Base-by-base conservation (phyloP, 2,888 invertebrate genomes). In the Synanthedon vespiformis region DNA sequence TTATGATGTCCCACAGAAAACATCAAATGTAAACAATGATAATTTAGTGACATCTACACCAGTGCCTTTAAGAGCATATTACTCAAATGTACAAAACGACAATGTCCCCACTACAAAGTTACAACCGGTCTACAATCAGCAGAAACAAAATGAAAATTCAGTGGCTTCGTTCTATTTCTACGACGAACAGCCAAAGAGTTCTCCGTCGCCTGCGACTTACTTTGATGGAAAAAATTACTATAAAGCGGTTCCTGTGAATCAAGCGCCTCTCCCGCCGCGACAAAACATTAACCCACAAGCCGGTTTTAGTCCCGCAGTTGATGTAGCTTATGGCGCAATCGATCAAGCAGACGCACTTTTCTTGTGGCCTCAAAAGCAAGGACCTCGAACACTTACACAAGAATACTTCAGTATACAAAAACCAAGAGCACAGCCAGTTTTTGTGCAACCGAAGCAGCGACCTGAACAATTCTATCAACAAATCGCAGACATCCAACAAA, bases 121-220 rank as follows among this genome's bases (percentile, higher is more conserved):
- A 54, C 86, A 88, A 61, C 86, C 88, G 1, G 89, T 90, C 52
- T 85, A 80, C 56, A 79, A 72, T 59, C 77, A 76, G 58, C 77
- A 76, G 40, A 80, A 83, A 62, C 80, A 81, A 44, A 80, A 74
- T 58, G 77, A 83, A 56, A 85, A 87, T 62, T 80, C 83, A 48
- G 73, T 89, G 52, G 88, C 91, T 1, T 91, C 92, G 6, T 92
- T 90, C 72, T 93, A 89, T 63, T 93, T 92, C 65, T 92, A 92
- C 61, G 91, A 92, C 56, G 92, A 92, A 66, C 86, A 88, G 59
- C 82, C 86, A 1, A 83, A 85, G 61, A 85, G 89, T 10, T 89
- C 90, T 18, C 89, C 90, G 11, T 77, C 89, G 27, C 90, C 91
- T 1, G 81, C 88, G 52, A 77, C 86, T 1, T 87, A 72, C 63